Conservation (phyloP, 2,888 invertebrate genomes). For the Apocheima hispidaria region DNA sequence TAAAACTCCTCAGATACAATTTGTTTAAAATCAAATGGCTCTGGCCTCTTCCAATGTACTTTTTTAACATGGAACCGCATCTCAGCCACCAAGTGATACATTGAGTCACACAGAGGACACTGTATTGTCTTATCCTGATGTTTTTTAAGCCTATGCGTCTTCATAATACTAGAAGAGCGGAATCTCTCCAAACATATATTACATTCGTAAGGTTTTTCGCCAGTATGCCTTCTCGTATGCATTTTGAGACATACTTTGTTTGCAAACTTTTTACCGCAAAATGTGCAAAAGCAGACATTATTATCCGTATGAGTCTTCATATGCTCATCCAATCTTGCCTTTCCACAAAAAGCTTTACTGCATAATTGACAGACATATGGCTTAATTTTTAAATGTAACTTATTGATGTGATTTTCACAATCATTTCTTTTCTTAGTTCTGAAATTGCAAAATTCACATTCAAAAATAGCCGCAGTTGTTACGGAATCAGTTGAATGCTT, state of each 20-base stretch:
- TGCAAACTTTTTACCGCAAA: conserved; percentile 58
- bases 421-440: conserved; percentile 25
- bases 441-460: conserved; percentile 35
- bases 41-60: conserved; percentile 59
- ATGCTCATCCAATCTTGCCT: conserved; percentile 54
- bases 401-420: conserved; percentile 42
- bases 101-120: conserved; percentile 59
- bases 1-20: conserved; percentile 51
- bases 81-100: conserved; percentile 59
- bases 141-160: conserved; percentile 58
- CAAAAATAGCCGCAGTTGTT: conserved; percentile 4
- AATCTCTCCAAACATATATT: conserved; percentile 60
- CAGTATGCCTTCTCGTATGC: conserved; percentile 61
- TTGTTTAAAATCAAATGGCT: conserved; percentile 56
- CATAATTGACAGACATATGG: conserved; percentile 39
- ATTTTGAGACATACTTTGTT: conserved; percentile 60
- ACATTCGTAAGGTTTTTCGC: conserved; percentile 60
- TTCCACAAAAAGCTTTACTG: conserved; percentile 48
- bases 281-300: conserved; percentile 51
- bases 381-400: conserved; percentile 41
- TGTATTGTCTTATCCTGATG: conserved; percentile 57
- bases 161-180: conserved; percentile 61
- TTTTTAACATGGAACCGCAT: conserved; percentile 64
- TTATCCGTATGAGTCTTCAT: conserved; percentile 49
- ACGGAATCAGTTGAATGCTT: conserved; percentile 41